A percentile compares a stretch with the other conserved stretches of the same genome.
Evolutionary conservation across 2,797 vertebrate genomes (phyloP).

Genomic region (Euphonia xanthogaster): DNA sequence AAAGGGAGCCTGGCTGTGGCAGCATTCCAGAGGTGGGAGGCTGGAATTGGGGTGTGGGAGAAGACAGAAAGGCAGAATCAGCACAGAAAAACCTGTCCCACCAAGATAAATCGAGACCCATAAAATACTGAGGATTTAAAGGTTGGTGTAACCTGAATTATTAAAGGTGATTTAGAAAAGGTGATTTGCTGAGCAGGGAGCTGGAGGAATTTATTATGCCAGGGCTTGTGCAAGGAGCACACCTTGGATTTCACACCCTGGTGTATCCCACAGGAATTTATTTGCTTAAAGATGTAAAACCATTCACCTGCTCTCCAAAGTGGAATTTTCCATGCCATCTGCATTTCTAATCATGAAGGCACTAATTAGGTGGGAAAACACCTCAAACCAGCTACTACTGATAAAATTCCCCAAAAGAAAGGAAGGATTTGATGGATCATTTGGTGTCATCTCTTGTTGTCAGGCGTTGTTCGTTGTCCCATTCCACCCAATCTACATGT

Average conservation of each 20-base stretch:
- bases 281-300: neutral
- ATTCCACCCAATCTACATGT: neutral
- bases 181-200: neutral
- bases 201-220: neutral
- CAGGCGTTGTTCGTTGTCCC: neutral
- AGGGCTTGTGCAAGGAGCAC: neutral
- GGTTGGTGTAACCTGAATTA: neutral
- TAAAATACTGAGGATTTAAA: neutral
- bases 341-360: neutral
- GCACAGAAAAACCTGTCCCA: neutral
- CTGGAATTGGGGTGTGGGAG: neutral
- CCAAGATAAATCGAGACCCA: accelerated
- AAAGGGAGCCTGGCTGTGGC: neutral
- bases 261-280: neutral
- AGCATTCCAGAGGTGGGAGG: neutral
- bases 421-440: neutral
- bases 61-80: neutral
- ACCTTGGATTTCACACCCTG: neutral
- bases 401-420: neutral
- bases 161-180: neutral
- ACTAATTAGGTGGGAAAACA: neutral
- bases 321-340: neutral
- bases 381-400: neutral
- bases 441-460: neutral
- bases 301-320: neutral